Conservation (phyloP, 2,113 vertebrate genomes). For the Ameiurus melas region DNA sequence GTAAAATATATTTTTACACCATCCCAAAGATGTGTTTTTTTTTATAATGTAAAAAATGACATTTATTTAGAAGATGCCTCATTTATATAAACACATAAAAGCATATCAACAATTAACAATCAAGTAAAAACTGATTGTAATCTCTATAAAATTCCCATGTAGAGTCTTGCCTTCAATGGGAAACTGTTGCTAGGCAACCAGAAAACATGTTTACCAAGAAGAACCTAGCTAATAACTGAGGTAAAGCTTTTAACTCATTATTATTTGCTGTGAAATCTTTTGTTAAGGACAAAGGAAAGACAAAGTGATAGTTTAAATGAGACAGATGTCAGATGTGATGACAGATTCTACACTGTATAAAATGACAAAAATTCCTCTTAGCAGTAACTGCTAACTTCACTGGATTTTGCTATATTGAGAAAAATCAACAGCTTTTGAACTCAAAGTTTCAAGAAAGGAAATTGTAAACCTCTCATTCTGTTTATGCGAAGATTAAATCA, state of each 20-base stretch:
- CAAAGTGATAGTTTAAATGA: background rate
- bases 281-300: background rate
- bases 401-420: background rate
- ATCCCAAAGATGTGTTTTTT: background rate
- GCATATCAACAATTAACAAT: background rate
- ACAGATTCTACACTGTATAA: background rate
- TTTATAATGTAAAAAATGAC: background rate
- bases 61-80: background rate
- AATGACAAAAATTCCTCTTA: background rate
- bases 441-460: background rate
- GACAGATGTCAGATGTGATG: background rate
- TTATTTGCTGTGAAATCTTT: background rate
- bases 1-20: background rate
- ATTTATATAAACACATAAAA: background rate
- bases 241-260: background rate
- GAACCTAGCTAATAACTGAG: background rate
- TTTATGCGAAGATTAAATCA: constrained; percentile 27
- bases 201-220: background rate
- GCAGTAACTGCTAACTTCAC: background rate
- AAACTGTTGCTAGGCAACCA: background rate
- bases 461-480: background rate
- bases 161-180: no score
- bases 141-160: background rate
- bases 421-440: background rate
- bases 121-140: background rate